Percentiles rank a stretch among this genome's conserved stretches.
These are phyloP conservation scores for Drosophila aldrichi DNA, from an alignment of 2,888 invertebrate species.

Conservation along the genomic window DNA sequence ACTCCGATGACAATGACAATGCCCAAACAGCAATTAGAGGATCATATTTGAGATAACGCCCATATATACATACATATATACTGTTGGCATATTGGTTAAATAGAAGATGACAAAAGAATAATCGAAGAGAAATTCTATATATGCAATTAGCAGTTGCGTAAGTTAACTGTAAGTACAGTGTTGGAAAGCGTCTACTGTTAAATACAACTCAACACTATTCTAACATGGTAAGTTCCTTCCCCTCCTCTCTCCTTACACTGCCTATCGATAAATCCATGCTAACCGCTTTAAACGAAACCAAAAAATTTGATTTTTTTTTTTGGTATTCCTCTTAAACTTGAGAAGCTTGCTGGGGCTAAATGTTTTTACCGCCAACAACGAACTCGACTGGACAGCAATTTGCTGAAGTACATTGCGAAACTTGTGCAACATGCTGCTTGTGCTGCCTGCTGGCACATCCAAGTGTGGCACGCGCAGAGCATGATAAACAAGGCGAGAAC, in stretches of 20 bases:
- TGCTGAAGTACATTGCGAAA: conserved; percentile 17
- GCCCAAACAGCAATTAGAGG: conserved; percentile 43
- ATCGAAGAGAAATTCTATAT: not conserved
- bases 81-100: conserved; percentile 24
- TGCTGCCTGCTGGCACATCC: conserved; percentile 7
- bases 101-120: not conserved
- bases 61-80: too few relatives aligned
- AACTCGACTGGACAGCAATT: conserved; percentile 12
- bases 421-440: conserved; percentile 19
- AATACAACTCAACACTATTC: not conserved
- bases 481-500: conserved; percentile 32
- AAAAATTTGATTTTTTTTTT: not conserved
- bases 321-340: not conserved
- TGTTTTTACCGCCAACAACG: conserved; percentile 10
- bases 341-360: not conserved
- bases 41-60: conserved; percentile 38
- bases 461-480: conserved; percentile 13
- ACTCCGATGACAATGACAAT: conserved; percentile 25
- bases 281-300: not conserved
- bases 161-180: not conserved
- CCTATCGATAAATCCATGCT: not conserved
- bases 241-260: not conserved
- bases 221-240: not conserved
- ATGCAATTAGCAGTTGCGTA: not conserved
- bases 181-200: not conserved